Evolutionary conservation across 2,113 vertebrate species (phyloP).

Genomic region (Columbina picui): DNA sequence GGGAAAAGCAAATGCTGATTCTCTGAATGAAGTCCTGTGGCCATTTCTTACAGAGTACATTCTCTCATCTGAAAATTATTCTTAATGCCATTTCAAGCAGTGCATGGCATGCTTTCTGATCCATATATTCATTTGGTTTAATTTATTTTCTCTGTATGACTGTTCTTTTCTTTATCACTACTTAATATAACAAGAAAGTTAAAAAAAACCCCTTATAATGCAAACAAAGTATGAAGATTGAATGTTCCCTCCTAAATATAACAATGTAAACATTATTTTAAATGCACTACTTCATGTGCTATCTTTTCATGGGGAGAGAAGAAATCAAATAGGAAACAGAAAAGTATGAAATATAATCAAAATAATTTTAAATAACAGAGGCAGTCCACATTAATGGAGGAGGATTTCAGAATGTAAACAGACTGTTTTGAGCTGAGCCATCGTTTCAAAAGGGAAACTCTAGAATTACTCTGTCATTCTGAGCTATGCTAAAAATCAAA

Average conservation of each 20-base stretch:
- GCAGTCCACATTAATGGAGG: neutral
- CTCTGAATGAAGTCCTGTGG: neutral
- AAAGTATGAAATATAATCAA: neutral
- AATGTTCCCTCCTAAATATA: neutral
- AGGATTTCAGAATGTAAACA: slow-evolving; percentile 6
- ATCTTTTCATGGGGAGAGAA: neutral
- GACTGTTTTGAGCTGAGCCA: neutral
- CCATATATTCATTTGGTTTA: neutral
- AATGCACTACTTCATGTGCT: neutral
- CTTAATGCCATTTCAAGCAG: neutral
- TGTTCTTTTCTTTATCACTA: neutral
- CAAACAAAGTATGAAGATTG: neutral
- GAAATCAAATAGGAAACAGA: neutral
- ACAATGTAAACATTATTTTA: neutral
- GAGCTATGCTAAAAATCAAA: neutral
- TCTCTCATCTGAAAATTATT: neutral
- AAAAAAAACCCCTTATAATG: neutral
- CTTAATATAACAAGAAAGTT: neutral
- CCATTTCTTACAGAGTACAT: neutral
- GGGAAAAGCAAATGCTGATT: neutral
- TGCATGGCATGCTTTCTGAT: neutral
- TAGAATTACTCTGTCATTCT: neutral
- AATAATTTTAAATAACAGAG: neutral
- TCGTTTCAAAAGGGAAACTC: neutral
- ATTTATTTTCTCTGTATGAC: neutral